Base-by-base conservation (phyloP, 2,113 vertebrate genomes). In the Microtus ochrogaster region DNA sequence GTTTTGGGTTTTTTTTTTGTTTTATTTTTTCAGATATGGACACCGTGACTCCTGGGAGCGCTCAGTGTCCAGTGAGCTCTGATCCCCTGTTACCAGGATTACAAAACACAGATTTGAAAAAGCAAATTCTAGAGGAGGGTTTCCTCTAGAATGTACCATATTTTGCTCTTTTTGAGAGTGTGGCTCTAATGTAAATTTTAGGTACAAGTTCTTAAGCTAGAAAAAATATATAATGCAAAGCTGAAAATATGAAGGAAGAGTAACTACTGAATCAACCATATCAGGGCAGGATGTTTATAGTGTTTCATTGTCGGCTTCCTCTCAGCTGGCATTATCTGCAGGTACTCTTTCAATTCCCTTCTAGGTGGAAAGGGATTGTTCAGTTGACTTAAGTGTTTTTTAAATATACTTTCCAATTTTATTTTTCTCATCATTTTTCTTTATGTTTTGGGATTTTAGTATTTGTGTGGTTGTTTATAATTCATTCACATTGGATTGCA, bases 171-270 rank as follows among this genome's bases (percentile, higher is more conserved):
- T n/a, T n/a, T 47, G 17, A 85, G 49, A 92, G 49, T 44, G 65
- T 24, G 5, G 11, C 66, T 33, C 19, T 7, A 68, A 8, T 52
- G 5, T 41, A 61, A 92, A 89, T 26, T 91, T 81, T 49, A 30
- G 14, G 28, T 81, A 30, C 6, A 55, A 26, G 13, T 7, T 85
- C 91, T 81, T 86, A 68, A 93, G n/a, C 58, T 63, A 47, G 44
- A 79, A 61, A 79, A 83, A 55, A 94, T 90, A 66, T 63, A 65
- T 36, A 26, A 49, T 63, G 9, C 76, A 94, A 95, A 85, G 33
- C 22, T 24, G 9, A 90, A 95, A 93, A 65, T 26, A 55, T 70
- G 11, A 92, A 92, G 41, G 89, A 93, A 92, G 41, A 85, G 14
- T 7, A 65, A 86, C 78, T 66, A 79, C 3, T 28, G 94, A 63